Base-by-base conservation (phyloP, 2,113 vertebrate genomes). In the Haemorhous mexicanus region DNA sequence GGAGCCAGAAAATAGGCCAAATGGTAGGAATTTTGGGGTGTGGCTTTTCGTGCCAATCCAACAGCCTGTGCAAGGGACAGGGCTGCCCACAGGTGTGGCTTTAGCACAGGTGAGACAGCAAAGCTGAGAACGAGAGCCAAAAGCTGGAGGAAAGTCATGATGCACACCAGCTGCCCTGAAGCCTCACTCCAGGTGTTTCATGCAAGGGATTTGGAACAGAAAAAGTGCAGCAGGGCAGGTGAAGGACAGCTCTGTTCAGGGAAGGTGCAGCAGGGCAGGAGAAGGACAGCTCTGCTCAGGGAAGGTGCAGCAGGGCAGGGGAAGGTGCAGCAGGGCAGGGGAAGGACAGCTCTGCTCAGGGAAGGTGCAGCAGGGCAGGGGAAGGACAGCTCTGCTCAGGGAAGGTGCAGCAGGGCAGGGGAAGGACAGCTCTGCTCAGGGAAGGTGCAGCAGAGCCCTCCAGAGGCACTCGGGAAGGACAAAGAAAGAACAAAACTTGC, bases 401-500 rank as follows among this genome's bases (percentile, higher is more conserved):
- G 46, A 47, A 76, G 90, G 49, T 16, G 22, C 46, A 30, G 46
- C 6, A 2, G 17, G 70, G 56, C 66, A 39, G 9, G 9, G 10
- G 12, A 47, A 20, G 47, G 11, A 24, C 12, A 59, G 3, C 43
- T 72, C 47, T 68, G 73, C 52, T 32, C 16, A 39, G 77, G 52
- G 41, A 19, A 39, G 50, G n/a, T n/a, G 16, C 47, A 56, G 2
- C 49, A 44, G 78, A 72, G 69, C 84, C 66, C 79, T 77, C 32
- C 84, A 59, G 32, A 41, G 32, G 19, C 2, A 0, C 0, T 16
- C 1, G 39, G 50, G 39, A 21, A 77, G 47, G 11, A 67, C 68
- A 86, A 35, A 33, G 43, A 30, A 66, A 58, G 16, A 86, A 4
- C 62, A 69, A 24, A 77, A 74, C 61, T 18, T 88, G 79, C 78